Evolutionary conservation across 2,888 invertebrate species (phyloP).

Genomic region (Rotaria macrura): DNA sequence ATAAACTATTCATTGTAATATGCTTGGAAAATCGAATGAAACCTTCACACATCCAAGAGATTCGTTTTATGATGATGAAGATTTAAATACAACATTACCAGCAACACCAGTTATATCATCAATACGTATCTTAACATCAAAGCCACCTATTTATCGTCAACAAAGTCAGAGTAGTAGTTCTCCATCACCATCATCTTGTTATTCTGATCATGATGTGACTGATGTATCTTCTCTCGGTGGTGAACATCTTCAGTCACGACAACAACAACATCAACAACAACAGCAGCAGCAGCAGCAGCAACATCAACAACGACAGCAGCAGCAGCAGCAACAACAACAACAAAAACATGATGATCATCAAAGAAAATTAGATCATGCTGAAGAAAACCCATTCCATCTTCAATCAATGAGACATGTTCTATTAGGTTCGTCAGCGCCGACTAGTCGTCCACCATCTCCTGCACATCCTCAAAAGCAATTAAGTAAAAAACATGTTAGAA

Average conservation of each 20-base stretch:
- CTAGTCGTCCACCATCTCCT: neutral
- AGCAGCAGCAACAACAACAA: neutral
- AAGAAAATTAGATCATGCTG: neutral
- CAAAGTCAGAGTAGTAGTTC: neutral
- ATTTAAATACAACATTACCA: neutral
- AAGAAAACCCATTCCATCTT: neutral
- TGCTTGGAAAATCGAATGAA: neutral
- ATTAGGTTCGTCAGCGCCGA: neutral
- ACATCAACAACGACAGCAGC: neutral
- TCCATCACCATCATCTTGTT: neutral
- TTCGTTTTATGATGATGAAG: neutral
- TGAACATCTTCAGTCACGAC: neutral
- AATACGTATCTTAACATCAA: neutral
- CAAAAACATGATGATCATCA: neutral
- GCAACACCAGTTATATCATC: neutral
- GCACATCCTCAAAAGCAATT: neutral
- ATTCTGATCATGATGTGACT: neutral
- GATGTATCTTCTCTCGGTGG: neutral
- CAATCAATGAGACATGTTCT: neutral
- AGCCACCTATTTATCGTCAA: constrained; percentile 7
- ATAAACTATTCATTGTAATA: neutral
- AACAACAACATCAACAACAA: neutral
- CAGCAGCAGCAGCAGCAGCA: neutral
- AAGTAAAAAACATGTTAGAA: neutral
- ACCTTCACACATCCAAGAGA: neutral